Evolutionary conservation across 1,140 invertebrate genomes (phyloP), one percentile per base, ranked within the genome.

Genomic region (Diachasma alloeum): DNA sequence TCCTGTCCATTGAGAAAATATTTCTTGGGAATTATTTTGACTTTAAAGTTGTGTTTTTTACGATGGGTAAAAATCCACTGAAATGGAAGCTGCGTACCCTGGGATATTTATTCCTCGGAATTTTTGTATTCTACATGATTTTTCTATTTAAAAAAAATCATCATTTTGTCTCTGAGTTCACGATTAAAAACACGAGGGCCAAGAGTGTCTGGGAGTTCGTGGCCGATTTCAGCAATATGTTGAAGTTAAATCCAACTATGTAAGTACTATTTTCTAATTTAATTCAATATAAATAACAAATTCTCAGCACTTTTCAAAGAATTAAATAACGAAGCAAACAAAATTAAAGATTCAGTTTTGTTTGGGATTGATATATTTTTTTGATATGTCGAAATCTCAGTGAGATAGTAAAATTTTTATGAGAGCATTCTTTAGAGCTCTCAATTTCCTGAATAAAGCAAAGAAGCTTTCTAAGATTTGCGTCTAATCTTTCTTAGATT

Each of bases 211-310:
- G 94, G 93, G 93, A 94, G 84, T 94, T 91, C 84, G 90, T 94
- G 19, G 92, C 93, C 1, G 94, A 95, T 87, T 95, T 95, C 78
- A 93, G 91, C 80, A 94, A 95, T 80, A 92, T 93, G 91, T 91
- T 92, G 71, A 90, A 91, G 77, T 86, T 95, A 44, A 94, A 94
- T 88, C 93, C 93, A 11, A 93, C 93, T 22, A 93, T 95, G 94
- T 94, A 87, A 91, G 92, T 90, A 80, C 72, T 22, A 72, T 44
- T 74, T n/a, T 81, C 26, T 39, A 13, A 53, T 76, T 70, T 26
- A 44, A 31, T 31, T 31, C 2, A 31, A 31, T 31, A 31, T 31
- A 31, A 31, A 31, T 31, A 31, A 6, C 2, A 31, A 31, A 31
- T 31, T 6, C 2, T 31, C 2, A 31, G 6, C 2, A 31, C 2